These are phyloP conservation scores for Mormyrops boulengeri DNA, from an alignment of 2,797 vertebrate genomes.

Conservation along the genomic window DNA sequence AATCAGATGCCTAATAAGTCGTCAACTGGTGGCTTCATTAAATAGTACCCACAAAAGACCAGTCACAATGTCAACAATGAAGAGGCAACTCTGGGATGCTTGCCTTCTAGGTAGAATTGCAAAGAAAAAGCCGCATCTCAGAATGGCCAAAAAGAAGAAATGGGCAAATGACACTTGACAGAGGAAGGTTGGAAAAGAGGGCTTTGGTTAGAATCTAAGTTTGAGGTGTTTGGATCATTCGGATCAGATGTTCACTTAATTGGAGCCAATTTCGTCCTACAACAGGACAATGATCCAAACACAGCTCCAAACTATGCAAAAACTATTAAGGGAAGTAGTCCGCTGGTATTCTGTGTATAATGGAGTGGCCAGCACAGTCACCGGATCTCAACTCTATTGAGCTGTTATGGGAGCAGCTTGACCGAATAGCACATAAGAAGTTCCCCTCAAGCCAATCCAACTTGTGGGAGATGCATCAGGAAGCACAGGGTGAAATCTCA, in stretches of 20 bases:
- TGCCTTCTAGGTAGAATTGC: background rate
- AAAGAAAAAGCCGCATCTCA: background rate
- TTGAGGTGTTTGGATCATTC: background rate
- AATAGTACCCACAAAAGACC: background rate
- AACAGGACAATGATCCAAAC: background rate
- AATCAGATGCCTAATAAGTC: background rate
- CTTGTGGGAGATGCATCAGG: background rate
- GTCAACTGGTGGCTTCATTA: background rate
- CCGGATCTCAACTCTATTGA: background rate
- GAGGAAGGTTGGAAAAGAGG: background rate
- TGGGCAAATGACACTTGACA: background rate
- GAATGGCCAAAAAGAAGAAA: background rate
- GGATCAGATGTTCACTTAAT: background rate
- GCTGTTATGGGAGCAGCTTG: background rate
- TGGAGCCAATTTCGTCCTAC: background rate
- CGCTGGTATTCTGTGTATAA: background rate
- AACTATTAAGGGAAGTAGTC: background rate
- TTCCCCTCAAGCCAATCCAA: background rate
- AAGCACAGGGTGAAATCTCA: background rate
- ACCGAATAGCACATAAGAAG: background rate
- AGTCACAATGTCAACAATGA: background rate
- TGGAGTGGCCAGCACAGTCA: background rate
- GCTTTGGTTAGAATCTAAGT: background rate
- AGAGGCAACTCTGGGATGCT: background rate
- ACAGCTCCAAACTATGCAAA: background rate